phyloP scores from a whole-genome alignment of 1,140 invertebrate species.

The Drosophila rufa region DNA sequence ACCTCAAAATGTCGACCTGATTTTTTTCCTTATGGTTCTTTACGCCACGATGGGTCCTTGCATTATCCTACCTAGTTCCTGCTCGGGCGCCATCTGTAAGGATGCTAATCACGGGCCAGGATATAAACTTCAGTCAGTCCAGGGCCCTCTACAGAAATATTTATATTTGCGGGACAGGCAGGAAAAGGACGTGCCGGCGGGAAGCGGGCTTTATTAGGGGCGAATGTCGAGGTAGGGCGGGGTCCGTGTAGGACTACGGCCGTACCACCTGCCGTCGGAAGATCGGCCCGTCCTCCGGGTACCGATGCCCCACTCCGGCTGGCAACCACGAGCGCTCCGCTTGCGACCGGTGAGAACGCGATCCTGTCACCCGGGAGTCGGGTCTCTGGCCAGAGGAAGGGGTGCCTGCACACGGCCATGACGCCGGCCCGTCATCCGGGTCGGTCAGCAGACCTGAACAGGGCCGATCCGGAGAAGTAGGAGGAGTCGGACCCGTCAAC shows the following conservation, averaged over 20 bases:
- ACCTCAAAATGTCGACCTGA: no score
- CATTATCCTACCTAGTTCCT: no score
- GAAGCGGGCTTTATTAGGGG: background rate
- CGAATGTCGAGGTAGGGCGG: no score
- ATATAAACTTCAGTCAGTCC: slow-evolving; percentile 5
- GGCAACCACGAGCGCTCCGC: slow-evolving; percentile 1
- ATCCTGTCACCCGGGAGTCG: background rate
- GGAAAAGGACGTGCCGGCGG: background rate
- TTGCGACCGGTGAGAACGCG: background rate
- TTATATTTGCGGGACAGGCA: background rate
- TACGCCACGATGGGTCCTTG: no score
- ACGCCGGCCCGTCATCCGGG: no score
- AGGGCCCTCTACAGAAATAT: background rate
- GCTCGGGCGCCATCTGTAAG: background rate
- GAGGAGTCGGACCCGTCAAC: background rate
- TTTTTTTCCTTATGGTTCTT: no score
- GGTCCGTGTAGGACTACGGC: background rate
- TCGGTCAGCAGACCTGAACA: no score
- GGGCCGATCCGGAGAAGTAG: no score
- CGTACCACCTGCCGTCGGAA: background rate
- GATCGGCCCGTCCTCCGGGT: background rate
- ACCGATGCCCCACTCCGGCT: slow-evolving; percentile 1
- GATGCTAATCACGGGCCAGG: background rate
- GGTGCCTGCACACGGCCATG: no score
- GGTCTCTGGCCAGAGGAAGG: no score